These are phyloP conservation scores for Gryon sp. DNA, from an alignment of 1,140 invertebrate species.

Conservation along the genomic window DNA sequence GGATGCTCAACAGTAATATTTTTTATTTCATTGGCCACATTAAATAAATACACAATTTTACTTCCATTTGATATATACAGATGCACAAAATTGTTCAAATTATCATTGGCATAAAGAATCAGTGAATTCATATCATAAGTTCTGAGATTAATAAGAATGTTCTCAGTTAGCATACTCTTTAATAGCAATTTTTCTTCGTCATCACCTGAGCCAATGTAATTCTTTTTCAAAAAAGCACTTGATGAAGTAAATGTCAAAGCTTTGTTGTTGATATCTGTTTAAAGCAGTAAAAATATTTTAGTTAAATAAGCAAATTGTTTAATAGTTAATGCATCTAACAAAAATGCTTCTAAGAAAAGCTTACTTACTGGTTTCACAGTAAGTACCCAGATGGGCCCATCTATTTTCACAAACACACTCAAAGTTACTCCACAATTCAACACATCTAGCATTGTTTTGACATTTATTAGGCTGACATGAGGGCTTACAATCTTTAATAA, in stretches of 20 bases:
- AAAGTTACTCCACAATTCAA: conserved; percentile 95
- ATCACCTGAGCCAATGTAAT: conserved; percentile 84
- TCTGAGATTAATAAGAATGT: conserved; percentile 91
- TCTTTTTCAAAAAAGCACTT: conserved; percentile 88
- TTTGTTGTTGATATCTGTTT: conserved; percentile 92
- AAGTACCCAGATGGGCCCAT: conserved; percentile 93
- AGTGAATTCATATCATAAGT: conserved; percentile 91
- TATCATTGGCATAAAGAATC: conserved; percentile 94
- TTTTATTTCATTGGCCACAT: conserved; percentile 88
- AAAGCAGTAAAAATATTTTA: conserved; percentile 3
- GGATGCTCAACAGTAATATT: conserved; percentile 87
- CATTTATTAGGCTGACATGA: conserved; percentile 96
- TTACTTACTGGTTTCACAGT: conserved; percentile 92
- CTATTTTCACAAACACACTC: conserved; percentile 93
- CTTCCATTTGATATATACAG: conserved; percentile 89
- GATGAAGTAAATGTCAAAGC: conserved; percentile 92
- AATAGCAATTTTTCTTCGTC: conserved; percentile 82
- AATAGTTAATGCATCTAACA: background rate
- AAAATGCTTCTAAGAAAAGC: background rate
- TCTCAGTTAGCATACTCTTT: conserved; percentile 86
- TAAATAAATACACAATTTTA: conserved; percentile 90
- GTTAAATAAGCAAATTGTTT: background rate
- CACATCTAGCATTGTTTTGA: conserved; percentile 92
- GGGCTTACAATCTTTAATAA: conserved; percentile 94
- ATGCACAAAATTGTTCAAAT: conserved; percentile 96